Conservation (phyloP, 1,140 invertebrate species). For the Elysia chlorotica region DNA sequence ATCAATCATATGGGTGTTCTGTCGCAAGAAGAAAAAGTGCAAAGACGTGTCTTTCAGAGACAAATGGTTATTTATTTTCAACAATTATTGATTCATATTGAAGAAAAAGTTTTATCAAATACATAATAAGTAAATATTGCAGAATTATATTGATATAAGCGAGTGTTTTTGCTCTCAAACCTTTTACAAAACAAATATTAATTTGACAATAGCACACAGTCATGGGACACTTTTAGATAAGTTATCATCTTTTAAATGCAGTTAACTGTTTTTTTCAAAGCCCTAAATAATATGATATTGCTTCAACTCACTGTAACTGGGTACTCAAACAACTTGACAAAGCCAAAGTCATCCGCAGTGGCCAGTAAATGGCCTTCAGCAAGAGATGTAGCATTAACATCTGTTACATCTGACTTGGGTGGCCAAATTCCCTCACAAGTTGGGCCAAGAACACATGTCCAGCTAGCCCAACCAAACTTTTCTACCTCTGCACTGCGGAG, state of each 20-base stretch:
- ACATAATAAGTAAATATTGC: neutral
- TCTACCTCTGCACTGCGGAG: slow-evolving; percentile 56
- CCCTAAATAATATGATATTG: neutral
- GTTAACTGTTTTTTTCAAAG: neutral
- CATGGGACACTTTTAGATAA: neutral
- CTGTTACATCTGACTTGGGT: slow-evolving; percentile 61
- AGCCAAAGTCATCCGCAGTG: slow-evolving; percentile 62
- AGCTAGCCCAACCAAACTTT: slow-evolving; percentile 56
- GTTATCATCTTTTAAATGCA: neutral
- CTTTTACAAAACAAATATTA: neutral
- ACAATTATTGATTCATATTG: neutral
- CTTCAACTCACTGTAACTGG: slow-evolving; percentile 52
- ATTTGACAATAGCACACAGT: neutral
- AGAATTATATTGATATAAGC: neutral
- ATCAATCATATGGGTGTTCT: no score
- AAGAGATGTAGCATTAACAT: slow-evolving; percentile 58
- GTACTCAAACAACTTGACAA: slow-evolving; percentile 62
- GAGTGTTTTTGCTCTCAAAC: neutral
- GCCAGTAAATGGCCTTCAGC: slow-evolving; percentile 52
- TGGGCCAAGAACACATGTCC: slow-evolving; percentile 59
- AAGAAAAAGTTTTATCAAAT: neutral
- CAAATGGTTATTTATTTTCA: neutral
- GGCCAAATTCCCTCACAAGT: slow-evolving; percentile 62
- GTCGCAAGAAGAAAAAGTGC: no score
- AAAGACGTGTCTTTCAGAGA: no score